Conservation (phyloP, 2,888 invertebrate species). For the Eupithecia pulchellata region DNA sequence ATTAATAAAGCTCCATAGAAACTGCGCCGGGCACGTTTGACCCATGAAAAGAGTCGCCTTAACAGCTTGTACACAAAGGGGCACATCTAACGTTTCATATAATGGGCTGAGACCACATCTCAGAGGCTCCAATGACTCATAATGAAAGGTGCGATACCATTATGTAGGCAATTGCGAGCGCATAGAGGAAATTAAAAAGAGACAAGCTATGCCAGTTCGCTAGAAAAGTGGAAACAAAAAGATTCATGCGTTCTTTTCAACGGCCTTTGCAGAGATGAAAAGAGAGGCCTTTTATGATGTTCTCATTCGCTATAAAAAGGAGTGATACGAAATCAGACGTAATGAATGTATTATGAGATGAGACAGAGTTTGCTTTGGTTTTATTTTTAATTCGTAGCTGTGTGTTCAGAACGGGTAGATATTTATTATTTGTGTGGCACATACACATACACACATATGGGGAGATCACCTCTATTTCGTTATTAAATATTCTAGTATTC, state of each 20-base stretch:
- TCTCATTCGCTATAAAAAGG: neutral
- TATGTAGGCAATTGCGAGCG: constrained; percentile 80
- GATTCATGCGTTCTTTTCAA: constrained; percentile 48
- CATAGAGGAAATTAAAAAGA: constrained; percentile 81
- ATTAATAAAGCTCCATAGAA: constrained; percentile 50
- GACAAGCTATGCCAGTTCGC: constrained; percentile 53
- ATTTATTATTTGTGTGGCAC: too few relatives aligned
- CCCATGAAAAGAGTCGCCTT: constrained; percentile 67
- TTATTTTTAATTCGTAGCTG: too few relatives aligned
- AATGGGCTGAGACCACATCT: constrained; percentile 75
- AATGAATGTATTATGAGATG: neutral
- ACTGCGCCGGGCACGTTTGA: constrained; percentile 64
- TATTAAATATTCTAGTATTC: neutral
- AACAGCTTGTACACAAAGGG: constrained; percentile 70
- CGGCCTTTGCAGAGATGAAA: constrained; percentile 47
- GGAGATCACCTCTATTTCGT: neutral
- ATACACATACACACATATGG: too few relatives aligned
- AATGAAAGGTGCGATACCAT: constrained; percentile 79
- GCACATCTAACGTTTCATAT: constrained; percentile 74
- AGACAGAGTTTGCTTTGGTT: neutral
- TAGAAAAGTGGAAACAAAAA: constrained; percentile 57
- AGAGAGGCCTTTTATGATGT: constrained; percentile 35
- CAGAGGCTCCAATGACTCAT: constrained; percentile 74
- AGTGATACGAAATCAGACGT: neutral
- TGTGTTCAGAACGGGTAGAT: too few relatives aligned